These are phyloP conservation scores for Xanthostigma xanthostigma DNA, from an alignment of 2,888 invertebrate genomes.

Conservation along the genomic window DNA sequence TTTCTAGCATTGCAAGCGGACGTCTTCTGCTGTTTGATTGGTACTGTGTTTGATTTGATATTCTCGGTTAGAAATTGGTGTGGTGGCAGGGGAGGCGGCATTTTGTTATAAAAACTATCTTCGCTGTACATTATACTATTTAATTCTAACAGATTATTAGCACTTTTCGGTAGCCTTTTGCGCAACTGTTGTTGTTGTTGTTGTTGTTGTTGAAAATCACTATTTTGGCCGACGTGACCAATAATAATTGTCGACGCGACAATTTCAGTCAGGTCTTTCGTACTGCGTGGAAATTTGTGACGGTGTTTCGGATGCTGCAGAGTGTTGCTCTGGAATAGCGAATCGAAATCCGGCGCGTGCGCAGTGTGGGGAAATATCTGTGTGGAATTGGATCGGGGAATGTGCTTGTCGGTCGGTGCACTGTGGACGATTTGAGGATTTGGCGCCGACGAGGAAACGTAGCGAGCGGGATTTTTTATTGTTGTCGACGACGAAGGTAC, in stretches of 20 bases:
- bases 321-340: neutral
- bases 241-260: neutral
- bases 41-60: too few species aligned
- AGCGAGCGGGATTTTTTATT: neutral
- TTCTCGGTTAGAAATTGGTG: neutral
- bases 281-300: neutral
- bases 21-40: too few species aligned
- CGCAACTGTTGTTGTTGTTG: neutral
- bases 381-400: slow-evolving; percentile 47
- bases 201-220: neutral
- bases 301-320: neutral
- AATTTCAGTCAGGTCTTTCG: neutral
- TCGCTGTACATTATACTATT: neutral
- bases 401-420: slow-evolving; percentile 31
- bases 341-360: slow-evolving; percentile 6
- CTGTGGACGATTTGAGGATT: slow-evolving; percentile 16
- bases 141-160: slow-evolving; percentile 3
- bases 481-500: slow-evolving; percentile 1
- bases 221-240: neutral
- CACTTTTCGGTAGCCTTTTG: slow-evolving; percentile 1
- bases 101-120: neutral
- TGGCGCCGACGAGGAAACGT: slow-evolving; percentile 3
- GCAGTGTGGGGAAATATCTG: slow-evolving; percentile 36
- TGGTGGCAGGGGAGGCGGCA: slow-evolving; percentile 2
- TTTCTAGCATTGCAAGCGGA: too few species aligned